Conservation (phyloP, 2,113 vertebrate genomes). For the Chaetops frenatus region DNA sequence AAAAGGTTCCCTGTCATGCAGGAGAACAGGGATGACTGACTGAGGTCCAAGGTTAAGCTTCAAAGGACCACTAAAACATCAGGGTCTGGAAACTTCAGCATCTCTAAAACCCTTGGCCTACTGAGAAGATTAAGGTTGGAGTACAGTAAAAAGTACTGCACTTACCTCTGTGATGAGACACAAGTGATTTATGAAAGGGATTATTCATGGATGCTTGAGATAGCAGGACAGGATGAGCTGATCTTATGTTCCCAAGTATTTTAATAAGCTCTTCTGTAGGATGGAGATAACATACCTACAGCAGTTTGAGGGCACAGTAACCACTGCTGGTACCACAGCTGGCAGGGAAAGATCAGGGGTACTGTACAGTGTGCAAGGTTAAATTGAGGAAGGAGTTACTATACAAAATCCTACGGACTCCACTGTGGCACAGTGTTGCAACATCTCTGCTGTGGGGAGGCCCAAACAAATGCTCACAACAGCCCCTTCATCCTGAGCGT, state of each 20-base stretch:
- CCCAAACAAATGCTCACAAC: neutral
- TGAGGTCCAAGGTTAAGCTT: neutral
- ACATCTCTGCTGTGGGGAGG: neutral
- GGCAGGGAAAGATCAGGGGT: neutral
- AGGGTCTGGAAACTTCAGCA: neutral
- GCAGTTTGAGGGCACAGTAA: neutral
- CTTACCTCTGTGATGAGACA: neutral
- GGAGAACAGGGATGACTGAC: neutral
- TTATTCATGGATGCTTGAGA: neutral
- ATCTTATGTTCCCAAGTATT: neutral
- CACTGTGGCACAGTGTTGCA: accelerated
- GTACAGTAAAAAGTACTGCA: neutral
- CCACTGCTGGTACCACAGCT: accelerated
- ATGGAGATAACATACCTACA: neutral
- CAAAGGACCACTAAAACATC: neutral
- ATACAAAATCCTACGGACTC: neutral
- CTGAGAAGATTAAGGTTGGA: neutral
- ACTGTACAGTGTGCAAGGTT: neutral
- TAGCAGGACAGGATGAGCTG: neutral
- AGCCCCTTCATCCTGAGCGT: neutral
- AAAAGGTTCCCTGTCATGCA: neutral
- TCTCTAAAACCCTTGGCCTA: neutral
- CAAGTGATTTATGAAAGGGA: neutral
- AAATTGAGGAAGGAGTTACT: neutral
- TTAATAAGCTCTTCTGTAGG: neutral